Conservation (phyloP, 2,888 invertebrate species). For the Megastigmus dorsalis region DNA sequence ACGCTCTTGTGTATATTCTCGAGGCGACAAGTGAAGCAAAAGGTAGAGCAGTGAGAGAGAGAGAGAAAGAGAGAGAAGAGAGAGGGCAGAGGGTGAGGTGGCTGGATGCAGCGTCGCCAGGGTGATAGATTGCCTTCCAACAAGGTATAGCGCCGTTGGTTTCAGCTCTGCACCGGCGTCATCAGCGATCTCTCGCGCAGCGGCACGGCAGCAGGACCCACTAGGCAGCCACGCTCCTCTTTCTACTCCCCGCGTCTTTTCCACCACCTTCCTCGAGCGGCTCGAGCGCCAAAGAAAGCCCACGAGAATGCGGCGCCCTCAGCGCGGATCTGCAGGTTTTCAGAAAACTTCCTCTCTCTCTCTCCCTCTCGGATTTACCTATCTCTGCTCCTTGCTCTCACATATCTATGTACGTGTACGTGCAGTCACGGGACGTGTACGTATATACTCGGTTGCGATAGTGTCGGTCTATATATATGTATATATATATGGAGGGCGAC, state of each 20-base stretch:
- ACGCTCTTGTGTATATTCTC: too few relatives aligned
- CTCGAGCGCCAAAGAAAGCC: constrained; percentile 29
- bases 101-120: constrained; percentile 1
- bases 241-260: neutral
- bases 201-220: too few relatives aligned
- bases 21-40: constrained; percentile 24
- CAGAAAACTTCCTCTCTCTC: neutral
- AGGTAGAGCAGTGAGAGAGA: neutral
- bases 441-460: too few relatives aligned
- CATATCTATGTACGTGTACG: too few relatives aligned
- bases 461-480: too few relatives aligned
- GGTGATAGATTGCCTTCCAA: constrained; percentile 58
- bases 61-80: neutral
- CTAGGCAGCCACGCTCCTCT: too few relatives aligned
- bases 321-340: constrained; percentile 20
- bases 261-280: constrained; percentile 26
- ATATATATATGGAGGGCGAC: constrained; percentile 1
- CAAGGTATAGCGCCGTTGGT: constrained; percentile 30
- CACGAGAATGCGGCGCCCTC: constrained; percentile 1
- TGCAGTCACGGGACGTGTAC: too few relatives aligned
- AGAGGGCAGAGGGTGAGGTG: neutral
- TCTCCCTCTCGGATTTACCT: constrained; percentile 51
- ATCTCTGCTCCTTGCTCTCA: constrained; percentile 44
- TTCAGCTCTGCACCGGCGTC: constrained; percentile 13
- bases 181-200: constrained; percentile 31